Evolutionary conservation across 2,113 vertebrate genomes (phyloP).

Genomic region (Scytalopus superciliaris): DNA sequence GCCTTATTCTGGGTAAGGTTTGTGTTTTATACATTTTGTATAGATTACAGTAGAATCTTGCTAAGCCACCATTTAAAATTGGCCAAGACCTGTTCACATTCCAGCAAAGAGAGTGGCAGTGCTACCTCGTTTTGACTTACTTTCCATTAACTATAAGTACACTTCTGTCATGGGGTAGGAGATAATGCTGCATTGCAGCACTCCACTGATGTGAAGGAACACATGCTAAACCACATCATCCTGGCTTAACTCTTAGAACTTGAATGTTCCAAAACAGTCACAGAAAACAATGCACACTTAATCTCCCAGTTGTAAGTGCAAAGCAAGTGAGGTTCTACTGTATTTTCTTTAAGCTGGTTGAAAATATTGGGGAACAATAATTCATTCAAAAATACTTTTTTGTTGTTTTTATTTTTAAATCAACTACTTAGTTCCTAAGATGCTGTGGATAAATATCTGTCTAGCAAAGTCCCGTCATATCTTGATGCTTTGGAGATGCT

Average conservation of each 20-base stretch:
- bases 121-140: constrained; percentile 55
- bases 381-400: background rate
- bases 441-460: background rate
- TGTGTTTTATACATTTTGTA: constrained; percentile 10
- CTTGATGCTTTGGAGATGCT: background rate
- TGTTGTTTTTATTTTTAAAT: background rate
- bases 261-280: background rate
- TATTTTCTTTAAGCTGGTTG: constrained; percentile 23
- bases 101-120: constrained; percentile 6
- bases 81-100: background rate
- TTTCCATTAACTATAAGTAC: background rate
- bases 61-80: background rate
- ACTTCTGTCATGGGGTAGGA: background rate
- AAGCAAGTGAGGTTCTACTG: background rate
- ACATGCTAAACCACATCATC: background rate
- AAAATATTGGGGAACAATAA: constrained; percentile 32
- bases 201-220: background rate
- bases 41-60: constrained; percentile 1
- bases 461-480: background rate
- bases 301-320: background rate
- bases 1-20: constrained; percentile 58
- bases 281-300: background rate
- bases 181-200: background rate
- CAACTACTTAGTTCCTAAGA: background rate
- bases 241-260: background rate